These are phyloP conservation scores for Tenualosa ilisha DNA, from an alignment of 2,797 vertebrate species.

Conservation along the genomic window DNA sequence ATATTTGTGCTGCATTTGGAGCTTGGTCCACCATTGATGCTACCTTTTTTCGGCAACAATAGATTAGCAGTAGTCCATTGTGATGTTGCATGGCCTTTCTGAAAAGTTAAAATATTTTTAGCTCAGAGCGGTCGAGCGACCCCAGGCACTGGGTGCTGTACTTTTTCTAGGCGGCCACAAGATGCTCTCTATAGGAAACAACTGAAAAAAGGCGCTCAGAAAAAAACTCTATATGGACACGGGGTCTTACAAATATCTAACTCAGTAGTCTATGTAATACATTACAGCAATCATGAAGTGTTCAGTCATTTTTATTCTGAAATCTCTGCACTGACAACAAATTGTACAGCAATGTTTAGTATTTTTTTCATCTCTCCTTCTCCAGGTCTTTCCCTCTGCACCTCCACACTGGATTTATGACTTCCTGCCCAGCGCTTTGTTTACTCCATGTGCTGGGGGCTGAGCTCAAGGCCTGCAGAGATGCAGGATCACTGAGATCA, in stretches of 20 bases:
- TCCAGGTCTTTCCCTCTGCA: conserved; percentile 48
- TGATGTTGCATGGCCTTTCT: no score
- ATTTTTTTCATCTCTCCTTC: background rate
- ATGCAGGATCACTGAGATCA: conserved; percentile 66
- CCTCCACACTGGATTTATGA: conserved; percentile 54
- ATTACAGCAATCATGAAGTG: background rate
- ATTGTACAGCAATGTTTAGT: background rate
- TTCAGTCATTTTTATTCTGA: background rate
- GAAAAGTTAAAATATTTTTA: no score
- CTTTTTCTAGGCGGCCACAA: no score
- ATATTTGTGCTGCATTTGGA: no score
- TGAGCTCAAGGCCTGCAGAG: conserved; percentile 49
- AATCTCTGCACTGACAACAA: background rate
- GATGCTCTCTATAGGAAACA: no score
- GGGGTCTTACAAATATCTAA: background rate
- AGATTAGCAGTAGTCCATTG: no score
- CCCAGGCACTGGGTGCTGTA: no score
- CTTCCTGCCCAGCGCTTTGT: conserved; percentile 58
- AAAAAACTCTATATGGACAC: no score
- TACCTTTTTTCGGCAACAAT: no score
- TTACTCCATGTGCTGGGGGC: conserved; percentile 56
- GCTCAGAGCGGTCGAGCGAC: no score
- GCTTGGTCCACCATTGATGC: no score
- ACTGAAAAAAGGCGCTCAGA: no score
- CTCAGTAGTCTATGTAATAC: background rate